Conservation (phyloP, 2,888 invertebrate species). For the Andrena chrysosceles region DNA sequence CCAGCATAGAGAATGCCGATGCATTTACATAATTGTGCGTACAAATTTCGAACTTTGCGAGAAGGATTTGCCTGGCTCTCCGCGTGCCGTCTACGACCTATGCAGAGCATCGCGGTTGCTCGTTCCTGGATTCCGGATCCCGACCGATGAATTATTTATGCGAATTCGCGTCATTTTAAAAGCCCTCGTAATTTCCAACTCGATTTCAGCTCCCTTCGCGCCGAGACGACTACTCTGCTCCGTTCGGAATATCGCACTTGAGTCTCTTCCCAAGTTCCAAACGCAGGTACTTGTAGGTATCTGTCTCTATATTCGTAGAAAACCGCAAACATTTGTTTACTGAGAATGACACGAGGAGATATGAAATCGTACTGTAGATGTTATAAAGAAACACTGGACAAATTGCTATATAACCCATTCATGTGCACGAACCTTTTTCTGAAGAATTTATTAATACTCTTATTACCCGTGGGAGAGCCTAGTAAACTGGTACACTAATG, state of each 20-base stretch:
- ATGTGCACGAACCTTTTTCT: neutral
- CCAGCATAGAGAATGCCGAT: conserved; percentile 47
- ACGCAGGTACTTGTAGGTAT: too few relatives aligned
- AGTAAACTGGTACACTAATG: neutral
- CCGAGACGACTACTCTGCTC: neutral
- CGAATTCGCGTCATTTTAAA: conserved; percentile 75
- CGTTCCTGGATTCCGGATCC: conserved; percentile 57
- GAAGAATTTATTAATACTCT: conserved; percentile 10
- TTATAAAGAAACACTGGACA: neutral
- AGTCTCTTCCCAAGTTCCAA: too few relatives aligned
- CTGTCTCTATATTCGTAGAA: neutral
- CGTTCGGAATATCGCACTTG: neutral
- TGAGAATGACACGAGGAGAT: neutral
- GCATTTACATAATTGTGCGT: conserved; percentile 80
- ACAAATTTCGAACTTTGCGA: conserved; percentile 77
- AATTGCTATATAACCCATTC: neutral
- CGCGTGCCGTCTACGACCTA: conserved; percentile 14
- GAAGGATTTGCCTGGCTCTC: conserved; percentile 72
- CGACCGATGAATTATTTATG: conserved; percentile 79
- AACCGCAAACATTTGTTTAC: too few relatives aligned
- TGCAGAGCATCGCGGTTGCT: conserved; percentile 28
- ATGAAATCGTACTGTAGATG: neutral
- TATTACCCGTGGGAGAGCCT: neutral
- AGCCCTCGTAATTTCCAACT: conserved; percentile 64
- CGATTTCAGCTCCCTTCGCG: conserved; percentile 10